Base-by-base conservation (phyloP, 1,140 invertebrate species). In the Drosophila triauraria region DNA sequence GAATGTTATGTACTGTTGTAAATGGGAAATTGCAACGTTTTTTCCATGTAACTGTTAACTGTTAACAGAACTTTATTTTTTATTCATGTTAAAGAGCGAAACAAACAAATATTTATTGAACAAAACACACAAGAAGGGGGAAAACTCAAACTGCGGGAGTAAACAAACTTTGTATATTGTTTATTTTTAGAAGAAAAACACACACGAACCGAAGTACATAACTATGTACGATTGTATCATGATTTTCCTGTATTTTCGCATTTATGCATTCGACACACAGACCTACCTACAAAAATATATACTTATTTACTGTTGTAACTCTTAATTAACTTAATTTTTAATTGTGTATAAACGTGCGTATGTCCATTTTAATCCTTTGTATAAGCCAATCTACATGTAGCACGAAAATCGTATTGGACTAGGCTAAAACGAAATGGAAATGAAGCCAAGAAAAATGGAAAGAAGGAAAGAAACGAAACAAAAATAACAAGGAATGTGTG, bases 311-410 rank as follows among this genome's bases (percentile, higher is more conserved):
- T 88, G 81, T 84, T 84, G 74, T 88, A 87, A 75, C 61, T 81
- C 60, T 15, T 90, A 88, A 81, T 75, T 75, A 90, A 85, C 60
- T 81, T 72, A 81, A 75, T 90, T 88, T 88, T 90, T 81, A 81
- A 81, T 67, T 75, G 74, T 84, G 78, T 84, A 78, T 90, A 70
- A 80, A 81, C 78, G 74, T 75, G 79, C 63, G 74, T 65, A 72
- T 81, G 80, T 88, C 76, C 87, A 84, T 87, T 83, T 80, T 67
- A 54, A 75, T 84, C 65, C 77, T 88, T 88, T 88, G 67, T 62
- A 60, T 72, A 71, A 59, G 38, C 65, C 75, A 77, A 77, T 77
- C 64, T 61, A 42, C 42, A 50, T 60, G 47, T 64, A 46, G 42
- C 65, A 57, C 64, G 65, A 70, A 75, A 71, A 78, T 69, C 65